Percentiles rank a stretch among this genome's conserved stretches.
phyloP scores from a whole-genome alignment of 2,888 invertebrate genomes.

The Sphaerophoria taeniata region DNA sequence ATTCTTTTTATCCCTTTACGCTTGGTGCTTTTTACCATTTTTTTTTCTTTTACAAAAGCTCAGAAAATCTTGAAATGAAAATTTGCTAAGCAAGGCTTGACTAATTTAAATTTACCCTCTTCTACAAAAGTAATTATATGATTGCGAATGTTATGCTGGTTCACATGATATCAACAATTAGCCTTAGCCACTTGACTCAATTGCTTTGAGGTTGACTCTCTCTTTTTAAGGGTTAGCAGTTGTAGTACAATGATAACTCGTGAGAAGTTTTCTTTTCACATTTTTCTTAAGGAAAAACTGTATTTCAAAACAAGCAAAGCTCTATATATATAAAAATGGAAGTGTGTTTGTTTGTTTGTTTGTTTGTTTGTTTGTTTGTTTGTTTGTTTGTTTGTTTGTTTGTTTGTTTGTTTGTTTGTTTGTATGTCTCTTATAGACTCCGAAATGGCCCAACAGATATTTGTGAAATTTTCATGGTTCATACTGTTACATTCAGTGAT shows the following conservation, averaged over 20 bases:
- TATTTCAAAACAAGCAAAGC: neutral
- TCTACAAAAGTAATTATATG: slow-evolving; percentile 66
- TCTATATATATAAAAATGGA: too few species aligned
- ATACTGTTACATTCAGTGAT: too few species aligned
- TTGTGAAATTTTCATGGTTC: too few species aligned
- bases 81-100: slow-evolving; percentile 56
- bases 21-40: slow-evolving; percentile 10
- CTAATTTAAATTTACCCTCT: slow-evolving; percentile 64
- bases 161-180: slow-evolving; percentile 64
- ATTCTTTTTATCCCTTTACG: slow-evolving; percentile 43
- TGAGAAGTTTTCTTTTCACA: neutral
- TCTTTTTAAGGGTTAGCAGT: slow-evolving; percentile 27
- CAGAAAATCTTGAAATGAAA: slow-evolving; percentile 44
- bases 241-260: slow-evolving; percentile 1
- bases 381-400: too few species aligned
- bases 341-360: slow-evolving; percentile 26
- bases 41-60: slow-evolving; percentile 10
- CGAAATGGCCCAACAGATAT: too few species aligned
- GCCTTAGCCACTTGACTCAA: slow-evolving; percentile 67
- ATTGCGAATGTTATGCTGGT: slow-evolving; percentile 70
- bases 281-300: too few species aligned
- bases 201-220: slow-evolving; percentile 41
- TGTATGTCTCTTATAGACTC: too few species aligned
- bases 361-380: too few species aligned
- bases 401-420: too few species aligned